Conservation (phyloP, 2,113 vertebrate species). For the Hylia prasina region DNA sequence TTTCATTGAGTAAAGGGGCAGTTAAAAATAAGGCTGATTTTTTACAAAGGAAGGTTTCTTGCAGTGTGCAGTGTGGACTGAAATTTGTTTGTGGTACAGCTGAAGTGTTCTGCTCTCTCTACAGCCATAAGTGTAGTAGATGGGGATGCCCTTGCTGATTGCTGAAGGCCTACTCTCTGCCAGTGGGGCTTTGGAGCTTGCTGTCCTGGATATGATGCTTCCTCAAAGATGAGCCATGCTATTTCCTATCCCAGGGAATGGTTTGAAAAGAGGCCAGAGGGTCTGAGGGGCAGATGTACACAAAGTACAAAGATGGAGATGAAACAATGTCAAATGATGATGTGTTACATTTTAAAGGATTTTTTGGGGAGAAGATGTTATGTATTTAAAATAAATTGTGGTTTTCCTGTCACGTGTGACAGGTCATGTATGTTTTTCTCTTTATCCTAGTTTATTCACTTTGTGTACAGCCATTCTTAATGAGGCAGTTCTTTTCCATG, state of each 20-base stretch:
- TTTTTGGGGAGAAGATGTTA: background rate
- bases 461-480: background rate
- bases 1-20: background rate
- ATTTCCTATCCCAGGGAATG: background rate
- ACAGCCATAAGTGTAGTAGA: accelerated
- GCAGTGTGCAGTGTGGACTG: background rate
- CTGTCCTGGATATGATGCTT: background rate
- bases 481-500: background rate
- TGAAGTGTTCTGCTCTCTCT: background rate
- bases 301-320: background rate
- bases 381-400: background rate
- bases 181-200: accelerated
- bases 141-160: background rate
- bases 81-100: accelerated
- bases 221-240: background rate
- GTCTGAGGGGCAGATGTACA: background rate
- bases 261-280: background rate
- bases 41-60: background rate
- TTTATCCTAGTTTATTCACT: background rate
- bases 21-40: background rate
- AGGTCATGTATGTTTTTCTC: background rate
- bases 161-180: background rate
- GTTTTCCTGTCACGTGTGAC: background rate
- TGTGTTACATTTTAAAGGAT: background rate
- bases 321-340: background rate